Percentiles rank a stretch among this genome's conserved stretches.
phyloP scores from a whole-genome alignment of 2,888 invertebrate species.

The Argyresthia albistria region DNA sequence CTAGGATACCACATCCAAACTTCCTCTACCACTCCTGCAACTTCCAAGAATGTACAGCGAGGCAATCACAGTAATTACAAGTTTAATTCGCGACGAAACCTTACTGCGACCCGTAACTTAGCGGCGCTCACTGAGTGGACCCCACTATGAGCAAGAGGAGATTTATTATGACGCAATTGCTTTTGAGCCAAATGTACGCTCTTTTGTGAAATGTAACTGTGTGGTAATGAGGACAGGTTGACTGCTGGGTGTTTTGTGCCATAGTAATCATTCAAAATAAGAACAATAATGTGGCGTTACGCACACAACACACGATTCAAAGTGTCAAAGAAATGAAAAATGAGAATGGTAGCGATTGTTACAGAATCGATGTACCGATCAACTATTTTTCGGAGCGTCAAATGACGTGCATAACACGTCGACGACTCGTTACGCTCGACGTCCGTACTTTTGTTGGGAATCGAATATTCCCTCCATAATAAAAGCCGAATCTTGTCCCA shows the following conservation, averaged over 20 bases:
- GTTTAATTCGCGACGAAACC: conserved; percentile 27
- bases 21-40: not conserved
- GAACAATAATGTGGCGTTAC: too few species aligned
- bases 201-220: not conserved
- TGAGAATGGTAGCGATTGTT: too few species aligned
- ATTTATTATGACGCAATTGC: not conserved
- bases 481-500: too few species aligned
- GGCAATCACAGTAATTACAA: conserved; percentile 39
- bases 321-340: too few species aligned
- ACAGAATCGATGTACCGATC: too few species aligned
- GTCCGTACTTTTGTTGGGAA: too few species aligned
- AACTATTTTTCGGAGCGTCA: too few species aligned
- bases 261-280: not conserved
- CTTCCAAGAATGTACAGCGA: conserved; percentile 17
- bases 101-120: conserved; percentile 2
- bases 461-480: too few species aligned
- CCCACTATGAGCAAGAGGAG: not conserved
- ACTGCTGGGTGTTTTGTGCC: not conserved
- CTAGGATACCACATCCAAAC: too few species aligned
- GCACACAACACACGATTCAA: too few species aligned
- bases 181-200: not conserved
- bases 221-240: not conserved
- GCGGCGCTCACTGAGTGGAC: not conserved
- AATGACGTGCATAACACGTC: too few species aligned
- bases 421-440: too few species aligned